Evolutionary conservation across 2,888 invertebrate genomes (phyloP), one percentile per base, ranked within the genome.

Genomic region (Gerris lacustris): DNA sequence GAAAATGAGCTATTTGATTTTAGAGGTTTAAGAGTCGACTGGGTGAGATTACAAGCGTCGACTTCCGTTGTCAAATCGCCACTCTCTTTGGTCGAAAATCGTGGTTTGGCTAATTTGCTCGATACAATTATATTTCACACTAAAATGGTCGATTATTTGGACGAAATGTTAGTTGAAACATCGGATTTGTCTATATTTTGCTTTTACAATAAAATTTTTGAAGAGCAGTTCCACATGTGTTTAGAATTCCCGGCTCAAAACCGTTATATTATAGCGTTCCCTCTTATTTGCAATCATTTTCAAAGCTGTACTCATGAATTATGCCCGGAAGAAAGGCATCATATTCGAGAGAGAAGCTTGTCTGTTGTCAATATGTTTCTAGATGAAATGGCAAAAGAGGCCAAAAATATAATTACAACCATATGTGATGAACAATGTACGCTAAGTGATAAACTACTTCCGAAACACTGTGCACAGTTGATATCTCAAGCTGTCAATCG

Each of bases 381-480:
- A 71, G 98, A 99, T 80, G 97, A 99, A 83, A 97, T 99, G 93
- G 94, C 97, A 0, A 96, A 96, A 80, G 97, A 98, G 81, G 96
- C 96, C 0, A 96, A 97, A 80, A 97, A 97, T 80, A 97, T 99
- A 63, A 96, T 99, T 67, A 96, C 96, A 0, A 94, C 96, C 6
- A 95, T 99, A 78, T 97, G 97, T 82, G 97, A 99, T 81, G 96
- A 98, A 78, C 98, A 99, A 79, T 96, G 97, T 80, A 91, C 92
- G 75, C 90, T 99, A 87, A 93, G 95, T 78, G 96, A 98, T 79
- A 93, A 94, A 80, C 82, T 98, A 43, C 82, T 97, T 74, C 96
- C 97, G 2, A 97, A 97, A 80, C 95, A 97, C 81, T 96, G 96
- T 80, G 96, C 96, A 6, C 88, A 91, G 77, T 86, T 93, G 44